Evolutionary conservation across 2,113 vertebrate genomes (phyloP).

Genomic region (Ploceus nigricollis): DNA sequence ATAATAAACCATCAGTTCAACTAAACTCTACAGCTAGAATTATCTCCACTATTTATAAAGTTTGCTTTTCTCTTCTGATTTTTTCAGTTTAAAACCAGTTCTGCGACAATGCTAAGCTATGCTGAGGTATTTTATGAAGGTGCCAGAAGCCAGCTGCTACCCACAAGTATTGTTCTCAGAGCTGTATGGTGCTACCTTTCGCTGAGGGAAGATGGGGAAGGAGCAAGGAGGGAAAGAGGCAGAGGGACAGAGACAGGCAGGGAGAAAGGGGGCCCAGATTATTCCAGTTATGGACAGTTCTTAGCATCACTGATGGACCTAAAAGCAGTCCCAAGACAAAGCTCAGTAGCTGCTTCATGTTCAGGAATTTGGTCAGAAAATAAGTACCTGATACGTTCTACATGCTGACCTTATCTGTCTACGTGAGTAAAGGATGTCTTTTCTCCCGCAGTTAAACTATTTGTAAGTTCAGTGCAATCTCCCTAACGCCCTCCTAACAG

Average conservation of each 20-base stretch:
- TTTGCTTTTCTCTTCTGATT: conserved; percentile 73
- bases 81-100: conserved; percentile 83
- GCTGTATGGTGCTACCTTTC: conserved; percentile 62
- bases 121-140: conserved; percentile 96
- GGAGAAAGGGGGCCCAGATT: conserved; percentile 5
- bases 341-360: not conserved
- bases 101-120: conserved; percentile 83
- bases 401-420: not conserved
- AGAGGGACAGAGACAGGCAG: not conserved
- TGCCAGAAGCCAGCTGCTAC: conserved; percentile 75
- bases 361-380: not conserved
- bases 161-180: conserved; percentile 66
- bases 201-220: not conserved
- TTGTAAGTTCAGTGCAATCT: not conserved
- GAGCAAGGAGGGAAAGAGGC: not conserved
- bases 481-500: not conserved
- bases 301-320: not conserved
- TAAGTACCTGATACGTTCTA: not conserved
- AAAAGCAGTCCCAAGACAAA: not conserved
- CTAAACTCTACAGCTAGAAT: conserved; percentile 87
- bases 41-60: conserved; percentile 82
- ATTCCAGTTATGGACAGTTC: not conserved
- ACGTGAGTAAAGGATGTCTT: not conserved
- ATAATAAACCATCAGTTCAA: conserved; percentile 78
- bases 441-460: not conserved